phyloP scores from a whole-genome alignment of 2,888 invertebrate species.

The Aphodius sticticus region DNA sequence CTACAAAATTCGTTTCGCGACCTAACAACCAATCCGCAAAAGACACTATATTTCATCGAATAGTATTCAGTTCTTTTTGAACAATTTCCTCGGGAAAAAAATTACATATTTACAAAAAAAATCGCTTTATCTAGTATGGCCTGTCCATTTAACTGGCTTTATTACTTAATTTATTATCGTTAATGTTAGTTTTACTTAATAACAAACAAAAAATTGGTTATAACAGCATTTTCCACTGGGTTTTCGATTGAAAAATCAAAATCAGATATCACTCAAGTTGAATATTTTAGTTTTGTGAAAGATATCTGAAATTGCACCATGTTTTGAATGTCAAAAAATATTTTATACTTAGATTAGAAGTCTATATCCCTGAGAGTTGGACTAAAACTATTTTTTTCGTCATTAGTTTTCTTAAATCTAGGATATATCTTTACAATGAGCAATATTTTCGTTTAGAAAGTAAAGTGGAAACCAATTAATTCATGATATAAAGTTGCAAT shows the following conservation, averaged over 20 bases:
- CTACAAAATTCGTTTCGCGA: neutral
- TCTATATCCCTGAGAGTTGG: constrained; percentile 34
- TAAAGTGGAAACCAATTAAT: neutral
- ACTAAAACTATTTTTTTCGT: constrained; percentile 30
- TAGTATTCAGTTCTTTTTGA: constrained; percentile 14
- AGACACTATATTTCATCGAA: constrained; percentile 23
- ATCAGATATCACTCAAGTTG: neutral
- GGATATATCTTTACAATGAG: constrained; percentile 33
- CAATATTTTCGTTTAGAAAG: constrained; percentile 27
- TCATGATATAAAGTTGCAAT: neutral
- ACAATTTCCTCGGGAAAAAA: constrained; percentile 9
- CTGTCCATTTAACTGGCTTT: constrained; percentile 19
- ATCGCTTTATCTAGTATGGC: constrained; percentile 21
- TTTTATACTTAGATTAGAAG: constrained; percentile 14
- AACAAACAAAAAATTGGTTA: neutral
- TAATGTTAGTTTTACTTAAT: constrained; percentile 4
- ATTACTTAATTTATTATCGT: neutral
- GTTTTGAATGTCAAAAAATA: neutral
- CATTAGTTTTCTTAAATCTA: constrained; percentile 24
- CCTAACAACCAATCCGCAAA: neutral
- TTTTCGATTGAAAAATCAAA: neutral
- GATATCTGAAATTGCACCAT: neutral
- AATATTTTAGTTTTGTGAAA: neutral
- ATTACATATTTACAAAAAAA: constrained; percentile 15
- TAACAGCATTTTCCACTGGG: neutral